Percentiles rank a stretch among this genome's conserved stretches.
These are phyloP conservation scores for Luehdorfia chinensis DNA, from an alignment of 1,140 invertebrate species.

Conservation along the genomic window DNA sequence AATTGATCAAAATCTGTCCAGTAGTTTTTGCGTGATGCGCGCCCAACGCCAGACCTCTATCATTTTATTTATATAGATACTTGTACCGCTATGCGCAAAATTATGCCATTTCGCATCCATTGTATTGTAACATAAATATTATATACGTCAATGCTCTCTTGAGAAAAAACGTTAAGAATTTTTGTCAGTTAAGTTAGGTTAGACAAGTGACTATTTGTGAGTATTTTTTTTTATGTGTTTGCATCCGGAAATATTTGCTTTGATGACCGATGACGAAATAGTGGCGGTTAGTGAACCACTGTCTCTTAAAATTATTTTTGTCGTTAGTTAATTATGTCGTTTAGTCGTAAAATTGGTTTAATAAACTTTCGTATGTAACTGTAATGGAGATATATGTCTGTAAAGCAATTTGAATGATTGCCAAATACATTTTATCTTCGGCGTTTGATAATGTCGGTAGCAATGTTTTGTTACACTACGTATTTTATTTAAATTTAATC, in stretches of 20 bases:
- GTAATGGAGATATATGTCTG: conserved; percentile 1
- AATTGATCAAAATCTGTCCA: too few relatives aligned
- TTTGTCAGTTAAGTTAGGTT: neutral
- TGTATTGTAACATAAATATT: too few relatives aligned
- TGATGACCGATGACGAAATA: neutral
- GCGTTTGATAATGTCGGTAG: too few relatives aligned
- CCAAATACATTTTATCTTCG: conserved; percentile 11
- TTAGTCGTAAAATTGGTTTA: conserved; percentile 8
- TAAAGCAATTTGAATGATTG: conserved; percentile 12
- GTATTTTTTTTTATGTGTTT: neutral
- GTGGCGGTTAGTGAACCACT: conserved; percentile 10
- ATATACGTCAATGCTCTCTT: too few relatives aligned
- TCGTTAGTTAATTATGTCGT: neutral
- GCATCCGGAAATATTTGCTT: neutral
- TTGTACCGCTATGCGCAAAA: too few relatives aligned
- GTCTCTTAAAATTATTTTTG: conserved; percentile 1
- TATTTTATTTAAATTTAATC: too few relatives aligned
- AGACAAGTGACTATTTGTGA: too few relatives aligned
- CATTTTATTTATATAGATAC: too few relatives aligned
- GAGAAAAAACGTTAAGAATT: neutral
- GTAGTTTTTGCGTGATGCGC: too few relatives aligned
- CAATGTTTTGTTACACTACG: too few relatives aligned
- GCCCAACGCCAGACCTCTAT: too few relatives aligned
- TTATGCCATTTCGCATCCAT: too few relatives aligned
- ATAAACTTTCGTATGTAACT: conserved; percentile 3